phyloP scores from a whole-genome alignment of 2,113 vertebrate genomes.

The Oncorhynchus tshawytscha region DNA sequence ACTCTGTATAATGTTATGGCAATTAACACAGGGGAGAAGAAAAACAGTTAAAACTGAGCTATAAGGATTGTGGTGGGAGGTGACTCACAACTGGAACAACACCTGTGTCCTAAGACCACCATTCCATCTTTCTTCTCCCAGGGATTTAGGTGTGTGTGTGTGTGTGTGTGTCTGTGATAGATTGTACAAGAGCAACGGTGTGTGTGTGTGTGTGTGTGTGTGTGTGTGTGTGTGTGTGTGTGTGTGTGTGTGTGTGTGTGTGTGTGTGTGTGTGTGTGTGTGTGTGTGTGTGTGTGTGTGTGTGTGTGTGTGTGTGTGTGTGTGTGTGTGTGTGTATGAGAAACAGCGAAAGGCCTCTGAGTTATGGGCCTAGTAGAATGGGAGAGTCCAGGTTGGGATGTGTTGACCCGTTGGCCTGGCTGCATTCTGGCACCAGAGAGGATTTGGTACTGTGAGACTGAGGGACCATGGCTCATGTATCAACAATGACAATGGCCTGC shows the following conservation, averaged over 20 bases:
- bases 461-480: neutral
- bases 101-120: slow-evolving; percentile 40
- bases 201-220: neutral
- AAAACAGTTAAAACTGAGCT: too few species aligned
- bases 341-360: neutral
- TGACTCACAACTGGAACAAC: slow-evolving; percentile 35
- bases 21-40: too few species aligned
- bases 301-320: neutral
- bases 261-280: slow-evolving; percentile 1
- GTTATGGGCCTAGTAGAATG: neutral
- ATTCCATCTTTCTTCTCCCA: slow-evolving; percentile 42
- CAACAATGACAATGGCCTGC: neutral
- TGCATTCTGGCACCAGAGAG: neutral
- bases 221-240: slow-evolving; percentile 9
- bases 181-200: neutral
- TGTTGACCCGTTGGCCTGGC: neutral
- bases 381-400: neutral
- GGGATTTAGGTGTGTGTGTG: slow-evolving; percentile 22
- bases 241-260: neutral
- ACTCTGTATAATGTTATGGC: too few species aligned
- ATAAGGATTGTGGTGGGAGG: neutral
- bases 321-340: neutral
- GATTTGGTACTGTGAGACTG: neutral
- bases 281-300: neutral
- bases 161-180: slow-evolving; percentile 5